Base-by-base conservation (phyloP, 2,113 vertebrate genomes). In the Leptodactylus fuscus region DNA sequence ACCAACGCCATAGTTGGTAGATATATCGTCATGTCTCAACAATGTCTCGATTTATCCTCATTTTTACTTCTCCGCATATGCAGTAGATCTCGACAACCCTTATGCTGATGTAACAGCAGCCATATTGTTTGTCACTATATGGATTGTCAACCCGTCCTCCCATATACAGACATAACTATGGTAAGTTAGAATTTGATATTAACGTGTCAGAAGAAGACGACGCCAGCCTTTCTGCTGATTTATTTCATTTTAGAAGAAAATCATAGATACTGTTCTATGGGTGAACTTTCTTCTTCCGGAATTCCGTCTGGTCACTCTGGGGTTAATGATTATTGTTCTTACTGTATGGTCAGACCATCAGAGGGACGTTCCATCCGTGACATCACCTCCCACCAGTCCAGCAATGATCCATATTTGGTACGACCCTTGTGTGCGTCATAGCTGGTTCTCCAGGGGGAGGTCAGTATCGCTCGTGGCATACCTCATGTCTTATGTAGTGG, bases 341-440 rank as follows among this genome's bases (percentile, higher is more conserved):
- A n/a, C n/a, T 22, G 22, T 10, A 16, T 46, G 55, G 58, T 69
- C 62, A 49, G 34, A 62, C 53, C 36, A 62, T 58, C n/a, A 12
- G 79, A 22, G 18, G 79, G 58, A 69, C 79, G 49, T 62, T 65
- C 60, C 75, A 78, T 55, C 29, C 18, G 81, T 79, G 79, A 87
- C 69, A 55, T 32, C 86, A 77, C 34, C 85, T 70, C 80, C 80
- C 29, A 78, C 75, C 86, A 62, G 89, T 91, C 90, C 92, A 90
- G 85, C 85, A 88, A 81, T 85, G 67, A 85, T 86, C 91, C 92
- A 91, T 93, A 92, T 93, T 92, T 93, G 92, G 91, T 87, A 87
- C 89, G 89, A 89, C 91, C 89, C 91, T 90, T 75, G 67, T 48
- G 87, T 86, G 91, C 87, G 88, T 91, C 92, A 91, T 90, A 85